Evolutionary conservation across 23 tunicate species (phyloP).

Genomic region (Halocynthia aurantium): DNA sequence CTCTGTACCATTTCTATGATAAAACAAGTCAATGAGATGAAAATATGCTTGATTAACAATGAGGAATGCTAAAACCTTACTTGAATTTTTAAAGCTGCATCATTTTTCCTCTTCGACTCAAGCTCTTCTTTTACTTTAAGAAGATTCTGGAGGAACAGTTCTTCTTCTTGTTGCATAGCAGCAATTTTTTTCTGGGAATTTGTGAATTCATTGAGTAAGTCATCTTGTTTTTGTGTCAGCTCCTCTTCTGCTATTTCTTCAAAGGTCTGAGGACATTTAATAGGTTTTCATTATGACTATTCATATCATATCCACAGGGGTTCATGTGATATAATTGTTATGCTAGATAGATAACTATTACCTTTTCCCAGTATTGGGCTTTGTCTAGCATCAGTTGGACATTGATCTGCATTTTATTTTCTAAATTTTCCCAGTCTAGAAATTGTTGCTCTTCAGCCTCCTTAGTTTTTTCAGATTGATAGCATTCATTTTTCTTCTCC

Average conservation of each 20-base stretch:
- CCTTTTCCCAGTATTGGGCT: constrained; percentile 30
- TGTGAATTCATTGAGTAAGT: constrained; percentile 2
- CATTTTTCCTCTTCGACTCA: neutral
- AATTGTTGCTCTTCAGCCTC: constrained; percentile 1
- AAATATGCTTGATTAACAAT: neutral
- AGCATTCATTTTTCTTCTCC: neutral
- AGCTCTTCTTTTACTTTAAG: neutral
- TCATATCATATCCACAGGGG: too few species aligned
- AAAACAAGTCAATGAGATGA: neutral
- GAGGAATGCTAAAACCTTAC: neutral
- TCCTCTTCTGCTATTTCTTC: constrained; percentile 11
- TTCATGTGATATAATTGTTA: too few species aligned
- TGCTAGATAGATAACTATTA: neutral
- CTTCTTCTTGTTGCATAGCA: constrained; percentile 6
- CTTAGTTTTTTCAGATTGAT: neutral
- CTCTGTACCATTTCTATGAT: neutral
- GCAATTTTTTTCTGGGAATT: constrained; percentile 14
- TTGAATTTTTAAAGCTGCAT: constrained; percentile 15
- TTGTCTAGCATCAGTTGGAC: constrained; percentile 19
- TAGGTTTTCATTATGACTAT: too few species aligned
- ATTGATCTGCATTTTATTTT: constrained; percentile 11
- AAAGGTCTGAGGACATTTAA: constrained; percentile 1
- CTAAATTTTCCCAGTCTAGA: neutral
- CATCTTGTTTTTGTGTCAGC: neutral
- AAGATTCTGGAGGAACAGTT: constrained; percentile 13